Evolutionary conservation across 1,140 invertebrate species (phyloP), one percentile per base, ranked within the genome.

Genomic region (Pemphigus obesinymphae): DNA sequence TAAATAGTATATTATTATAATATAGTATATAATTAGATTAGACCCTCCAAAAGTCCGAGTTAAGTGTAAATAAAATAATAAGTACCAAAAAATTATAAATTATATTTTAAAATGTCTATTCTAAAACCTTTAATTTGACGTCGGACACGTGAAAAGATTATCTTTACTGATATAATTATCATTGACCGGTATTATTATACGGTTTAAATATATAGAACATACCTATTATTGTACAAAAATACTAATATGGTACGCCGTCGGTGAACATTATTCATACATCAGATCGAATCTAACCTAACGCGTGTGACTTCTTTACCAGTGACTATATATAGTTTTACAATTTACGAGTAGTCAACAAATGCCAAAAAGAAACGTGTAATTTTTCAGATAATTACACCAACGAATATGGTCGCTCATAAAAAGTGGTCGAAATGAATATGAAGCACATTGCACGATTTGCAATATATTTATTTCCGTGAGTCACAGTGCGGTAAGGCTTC

Each of bases 281-380:
- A 48, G 43, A 48, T 72, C 43, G 15, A 48, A 72, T 72, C 43
- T n/a, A n/a, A 48, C 29, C 43, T 43, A 48, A 31, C 70, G 70
- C 29, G 43, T 72, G 15, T 72, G 43, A 48, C n/a, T 11, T 45
- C 23, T 48, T 34, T 68, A 70, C 34, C 17, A 40, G 3, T n/a
- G 34, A n/a, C 20, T n/a, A n/a, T n/a, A n/a, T n/a, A n/a, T 68
- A 68, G 66, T 68, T 68, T 40, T 68, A 68, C 66, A 43, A 68
- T 43, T 68, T 68, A 68, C 34, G 31, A 68, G 17, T 26, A 70
- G 40, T 66, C 40, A 63, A 82, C 48, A n/a, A 82, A 66, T 82
- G 58, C 58, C 78, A 45, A 82, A 82, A 31, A 20, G 58, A 61
- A 61, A 55, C n/a, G 40, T 82, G 78, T 82, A 15, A 45, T 31